phyloP scores from a whole-genome alignment of 1,140 invertebrate genomes.

The Drosophila arizonae region DNA sequence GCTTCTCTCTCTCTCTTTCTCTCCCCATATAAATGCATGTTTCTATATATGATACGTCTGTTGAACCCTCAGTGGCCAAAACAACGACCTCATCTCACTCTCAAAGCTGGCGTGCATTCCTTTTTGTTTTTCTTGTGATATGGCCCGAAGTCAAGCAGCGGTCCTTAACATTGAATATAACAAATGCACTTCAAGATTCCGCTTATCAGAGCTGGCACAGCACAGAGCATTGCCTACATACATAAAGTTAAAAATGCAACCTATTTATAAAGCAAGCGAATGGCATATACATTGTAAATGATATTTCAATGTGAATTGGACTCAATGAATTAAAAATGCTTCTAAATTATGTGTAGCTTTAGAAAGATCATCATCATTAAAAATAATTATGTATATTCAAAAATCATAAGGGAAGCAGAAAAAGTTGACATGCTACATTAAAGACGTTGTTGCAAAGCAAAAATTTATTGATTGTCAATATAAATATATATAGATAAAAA shows the following conservation, averaged over 20 bases:
- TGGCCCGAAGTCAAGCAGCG: constrained; percentile 22
- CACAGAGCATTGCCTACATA: neutral
- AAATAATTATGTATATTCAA: too few relatives aligned
- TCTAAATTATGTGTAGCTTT: too few relatives aligned
- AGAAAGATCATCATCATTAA: too few relatives aligned
- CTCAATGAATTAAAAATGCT: too few relatives aligned
- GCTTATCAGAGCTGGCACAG: constrained; percentile 39
- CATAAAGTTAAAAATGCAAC: neutral
- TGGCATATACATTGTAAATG: constrained; percentile 1
- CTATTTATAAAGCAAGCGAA: constrained; percentile 8
- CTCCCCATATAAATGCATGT: neutral
- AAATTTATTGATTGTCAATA: too few relatives aligned
- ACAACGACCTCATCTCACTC: constrained; percentile 23
- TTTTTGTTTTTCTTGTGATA: constrained; percentile 34
- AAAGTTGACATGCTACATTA: too few relatives aligned
- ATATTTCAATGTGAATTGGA: neutral
- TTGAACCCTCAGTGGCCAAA: constrained; percentile 51
- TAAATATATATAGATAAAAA: too few relatives aligned
- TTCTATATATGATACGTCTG: constrained; percentile 42
- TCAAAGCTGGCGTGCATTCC: constrained; percentile 11
- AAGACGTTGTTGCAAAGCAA: too few relatives aligned
- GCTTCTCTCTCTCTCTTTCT: neutral
- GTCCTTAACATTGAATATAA: constrained; percentile 69
- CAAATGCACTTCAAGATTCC: constrained; percentile 18
- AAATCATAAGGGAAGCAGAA: too few relatives aligned